Conservation (phyloP, 1,140 invertebrate species). For the Harlomillsia oculata region DNA sequence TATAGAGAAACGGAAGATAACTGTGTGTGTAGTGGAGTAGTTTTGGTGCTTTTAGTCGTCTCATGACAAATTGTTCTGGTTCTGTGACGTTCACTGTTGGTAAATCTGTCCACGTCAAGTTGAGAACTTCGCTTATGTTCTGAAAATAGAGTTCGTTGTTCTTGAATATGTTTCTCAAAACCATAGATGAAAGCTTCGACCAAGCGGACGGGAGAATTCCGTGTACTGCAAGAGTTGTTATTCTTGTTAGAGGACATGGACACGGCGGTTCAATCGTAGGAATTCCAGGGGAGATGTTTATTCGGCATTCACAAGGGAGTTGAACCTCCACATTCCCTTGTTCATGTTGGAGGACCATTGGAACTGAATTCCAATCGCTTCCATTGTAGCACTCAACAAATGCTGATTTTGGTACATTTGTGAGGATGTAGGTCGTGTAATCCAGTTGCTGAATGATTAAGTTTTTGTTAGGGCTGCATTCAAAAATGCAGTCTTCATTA, state of each 20-base stretch:
- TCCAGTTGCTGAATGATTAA: not conserved
- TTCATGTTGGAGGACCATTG: no score
- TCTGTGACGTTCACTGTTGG: not conserved
- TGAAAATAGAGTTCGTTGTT: not conserved
- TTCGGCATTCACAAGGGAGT: not conserved
- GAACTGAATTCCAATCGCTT: not conserved
- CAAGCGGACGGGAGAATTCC: not conserved
- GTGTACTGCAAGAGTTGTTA: not conserved
- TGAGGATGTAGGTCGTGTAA: not conserved
- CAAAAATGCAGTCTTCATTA: not conserved
- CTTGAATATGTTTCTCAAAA: not conserved
- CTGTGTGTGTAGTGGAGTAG: no score
- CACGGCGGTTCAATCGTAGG: not conserved
- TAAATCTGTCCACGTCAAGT: not conserved
- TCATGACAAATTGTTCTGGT: not conserved
- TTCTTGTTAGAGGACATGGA: not conserved
- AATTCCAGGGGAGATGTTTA: not conserved
- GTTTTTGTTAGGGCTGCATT: not conserved
- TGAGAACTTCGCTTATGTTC: not conserved
- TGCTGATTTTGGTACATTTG: not conserved
- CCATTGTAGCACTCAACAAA: not conserved
- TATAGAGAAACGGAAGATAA: no score
- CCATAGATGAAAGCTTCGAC: not conserved
- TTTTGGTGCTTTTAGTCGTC: no score
- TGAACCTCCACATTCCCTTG: not conserved